Base-by-base conservation (phyloP, 2,797 vertebrate species). In the Sciurus vulgaris region DNA sequence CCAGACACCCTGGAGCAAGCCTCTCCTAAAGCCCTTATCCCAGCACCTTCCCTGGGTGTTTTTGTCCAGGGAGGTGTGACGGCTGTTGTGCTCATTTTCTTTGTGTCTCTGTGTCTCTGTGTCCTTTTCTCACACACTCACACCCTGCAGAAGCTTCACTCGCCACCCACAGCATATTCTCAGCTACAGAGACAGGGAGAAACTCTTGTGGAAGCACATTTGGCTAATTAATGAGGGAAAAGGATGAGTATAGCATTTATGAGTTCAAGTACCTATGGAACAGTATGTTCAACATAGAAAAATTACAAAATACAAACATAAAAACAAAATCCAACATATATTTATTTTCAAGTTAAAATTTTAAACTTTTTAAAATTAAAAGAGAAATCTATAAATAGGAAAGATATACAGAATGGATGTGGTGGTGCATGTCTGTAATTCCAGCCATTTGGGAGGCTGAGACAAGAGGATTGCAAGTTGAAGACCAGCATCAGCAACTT, bases 261-360 rank as follows among this genome's bases (percentile, higher is more conserved):
- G 26, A 73, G 63, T 61, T 86, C n/a, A 91, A 81, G 49, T 77
- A 73, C 28, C 67, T 74, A 63, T 24, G n/a, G 67, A 93, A 79
- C 76, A 94, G 83, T 26, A 84, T 13, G 14, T 41, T 54, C 54
- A 79, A 89, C n/a, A 28, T 56, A 92, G 33, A 88, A 89, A 89
- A 69, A 47, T 44, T 67, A 44, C 15, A n/a, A n/a, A n/a, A n/a
- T n/a, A n/a, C n/a, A 67, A 79, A 65, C 14, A 70, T 54, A 44
- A 74, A 79, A 88, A 69, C 82, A 95, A n/a, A n/a, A 81, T 90
- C 90, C 51, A 18, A 7, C 49, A 20, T 30, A 38, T 79, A 63
- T 82, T 93, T 93, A 5, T n/a, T 76, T 82, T 86, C 47, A 17
- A 63, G 74, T 96, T 73, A 91, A 86, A 61, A n/a, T n/a, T 41